These are phyloP conservation scores for Leptobrachium leishanense DNA, from an alignment of 2,113 vertebrate species.

Conservation along the genomic window DNA sequence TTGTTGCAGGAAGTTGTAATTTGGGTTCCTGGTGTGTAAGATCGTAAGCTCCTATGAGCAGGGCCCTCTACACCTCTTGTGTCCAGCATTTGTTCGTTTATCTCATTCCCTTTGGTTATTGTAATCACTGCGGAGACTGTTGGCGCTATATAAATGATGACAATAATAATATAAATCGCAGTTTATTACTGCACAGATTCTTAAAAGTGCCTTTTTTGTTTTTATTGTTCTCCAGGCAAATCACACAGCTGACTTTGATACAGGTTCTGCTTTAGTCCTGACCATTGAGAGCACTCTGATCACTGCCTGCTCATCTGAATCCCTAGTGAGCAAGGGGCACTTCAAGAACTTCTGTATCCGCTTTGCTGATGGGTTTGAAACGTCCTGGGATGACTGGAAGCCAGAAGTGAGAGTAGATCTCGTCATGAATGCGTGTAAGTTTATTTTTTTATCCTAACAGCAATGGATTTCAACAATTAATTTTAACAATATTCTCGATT, in stretches of 20 bases:
- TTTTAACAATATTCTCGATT: too few species aligned
- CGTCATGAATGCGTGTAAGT: conserved; percentile 98
- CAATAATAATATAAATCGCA: too few species aligned
- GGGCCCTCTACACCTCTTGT: too few species aligned
- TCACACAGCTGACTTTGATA: conserved; percentile 89
- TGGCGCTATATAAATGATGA: too few species aligned
- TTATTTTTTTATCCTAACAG: not conserved
- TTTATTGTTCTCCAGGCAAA: conserved; percentile 73
- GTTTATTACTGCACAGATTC: too few species aligned
- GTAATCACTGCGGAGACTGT: too few species aligned
- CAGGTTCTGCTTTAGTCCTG: conserved; percentile 92
- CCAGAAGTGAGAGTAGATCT: conserved; percentile 88
- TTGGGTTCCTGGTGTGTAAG: too few species aligned
- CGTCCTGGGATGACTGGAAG: conserved; percentile 98
- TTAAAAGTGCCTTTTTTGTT: not conserved
- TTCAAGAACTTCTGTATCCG: conserved; percentile 99
- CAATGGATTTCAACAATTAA: too few species aligned
- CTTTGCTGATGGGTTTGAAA: conserved; percentile 97
- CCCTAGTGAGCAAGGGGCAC: conserved; percentile 97
- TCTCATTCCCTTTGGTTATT: too few species aligned
- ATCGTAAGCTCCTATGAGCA: too few species aligned
- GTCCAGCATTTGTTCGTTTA: too few species aligned
- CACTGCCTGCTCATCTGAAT: conserved; percentile 97
- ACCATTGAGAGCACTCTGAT: conserved; percentile 98
- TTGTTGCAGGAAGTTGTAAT: too few species aligned